Evolutionary conservation across 2,888 invertebrate species (phyloP), one percentile per base, ranked within the genome.

Genomic region (Drosophila acutilabella): DNA sequence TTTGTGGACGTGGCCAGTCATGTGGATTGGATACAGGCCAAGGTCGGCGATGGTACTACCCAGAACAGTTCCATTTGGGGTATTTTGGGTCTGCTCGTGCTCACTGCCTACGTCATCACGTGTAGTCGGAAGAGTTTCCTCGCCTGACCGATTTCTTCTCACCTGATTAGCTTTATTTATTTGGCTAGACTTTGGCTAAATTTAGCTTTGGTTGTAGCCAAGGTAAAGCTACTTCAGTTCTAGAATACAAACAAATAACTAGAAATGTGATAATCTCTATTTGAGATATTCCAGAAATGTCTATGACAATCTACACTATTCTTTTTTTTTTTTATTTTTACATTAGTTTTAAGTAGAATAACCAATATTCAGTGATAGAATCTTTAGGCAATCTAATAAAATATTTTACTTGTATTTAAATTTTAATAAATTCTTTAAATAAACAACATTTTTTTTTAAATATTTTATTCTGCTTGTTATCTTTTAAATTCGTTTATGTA

Each of bases 41-140:
- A 81, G 26, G 79, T 88, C n/a, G 88, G 81, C 0, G 81, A 89
- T 56, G 89, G 88, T 8, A 54, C 45, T 38, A 88, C 91, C 62
- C 80, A 88, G 56, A 92, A 91, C 53, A 89, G 91, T 64, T 86
- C 87, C 18, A 40, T 91, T 4, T 92, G 91, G 91, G 92, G 91
- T 50, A 73, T 81, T 1, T 38, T 92, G 5, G 90, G 85, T 0
- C 75, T 92, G 16, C 14, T 91, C 16, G 52, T 79, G 0, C 87
- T 91, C 6, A 91, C 91, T 1, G 76, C 66, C 47, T 85, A 85
- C 36, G 88, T 91, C 13, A 58, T 90, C 7, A 72, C 65, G 10
- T 74, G 71, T 11, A 83, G 86, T 40, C 65, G 58, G 30, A 83
- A 83, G 71, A 72, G 58, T 23, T 42, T 77, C 7, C 33, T 64